These are phyloP conservation scores for Coptodon rendalli DNA, from an alignment of 2,113 vertebrate species.

Conservation along the genomic window DNA sequence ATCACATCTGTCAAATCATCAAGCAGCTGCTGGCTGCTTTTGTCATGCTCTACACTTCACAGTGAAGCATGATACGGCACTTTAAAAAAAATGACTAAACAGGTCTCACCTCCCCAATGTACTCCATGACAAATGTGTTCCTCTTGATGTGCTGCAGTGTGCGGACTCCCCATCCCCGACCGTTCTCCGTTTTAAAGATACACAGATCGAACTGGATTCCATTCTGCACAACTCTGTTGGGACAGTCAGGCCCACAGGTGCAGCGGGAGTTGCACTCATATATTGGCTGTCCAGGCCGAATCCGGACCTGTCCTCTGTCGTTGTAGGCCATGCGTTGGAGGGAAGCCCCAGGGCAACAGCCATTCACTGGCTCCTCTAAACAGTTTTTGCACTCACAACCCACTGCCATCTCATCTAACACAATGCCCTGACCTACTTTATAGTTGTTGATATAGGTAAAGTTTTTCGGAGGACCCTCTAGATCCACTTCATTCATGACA, in stretches of 20 bases:
- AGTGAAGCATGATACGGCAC: neutral
- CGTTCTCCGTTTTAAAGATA: slow-evolving; percentile 86
- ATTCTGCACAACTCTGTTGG: slow-evolving; percentile 87
- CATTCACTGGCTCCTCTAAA: slow-evolving; percentile 65
- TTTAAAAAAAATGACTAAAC: neutral
- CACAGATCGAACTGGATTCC: slow-evolving; percentile 87
- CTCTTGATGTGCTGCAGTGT: slow-evolving; percentile 84
- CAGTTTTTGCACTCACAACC: slow-evolving; percentile 86
- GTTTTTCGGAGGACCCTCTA: slow-evolving; percentile 81
- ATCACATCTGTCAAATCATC: neutral
- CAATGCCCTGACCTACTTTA: slow-evolving; percentile 79
- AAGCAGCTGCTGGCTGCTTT: neutral
- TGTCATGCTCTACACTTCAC: neutral
- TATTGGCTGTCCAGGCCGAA: slow-evolving; percentile 82
- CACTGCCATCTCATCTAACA: slow-evolving; percentile 72
- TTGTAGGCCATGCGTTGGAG: slow-evolving; percentile 84
- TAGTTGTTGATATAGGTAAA: slow-evolving; percentile 89
- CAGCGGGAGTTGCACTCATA: slow-evolving; percentile 89
- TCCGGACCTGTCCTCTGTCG: slow-evolving; percentile 76
- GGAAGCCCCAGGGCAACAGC: slow-evolving; percentile 84
- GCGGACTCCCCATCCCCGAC: slow-evolving; percentile 88
- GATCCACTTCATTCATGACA: slow-evolving; percentile 84
- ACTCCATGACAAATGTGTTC: slow-evolving; percentile 94
- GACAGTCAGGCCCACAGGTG: slow-evolving; percentile 79
- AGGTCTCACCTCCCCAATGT: slow-evolving; percentile 85